A percentile compares a stretch with the other conserved stretches of the same genome.
Conservation (phyloP, 2,888 invertebrate species). For the Melitaea athalia region DNA sequence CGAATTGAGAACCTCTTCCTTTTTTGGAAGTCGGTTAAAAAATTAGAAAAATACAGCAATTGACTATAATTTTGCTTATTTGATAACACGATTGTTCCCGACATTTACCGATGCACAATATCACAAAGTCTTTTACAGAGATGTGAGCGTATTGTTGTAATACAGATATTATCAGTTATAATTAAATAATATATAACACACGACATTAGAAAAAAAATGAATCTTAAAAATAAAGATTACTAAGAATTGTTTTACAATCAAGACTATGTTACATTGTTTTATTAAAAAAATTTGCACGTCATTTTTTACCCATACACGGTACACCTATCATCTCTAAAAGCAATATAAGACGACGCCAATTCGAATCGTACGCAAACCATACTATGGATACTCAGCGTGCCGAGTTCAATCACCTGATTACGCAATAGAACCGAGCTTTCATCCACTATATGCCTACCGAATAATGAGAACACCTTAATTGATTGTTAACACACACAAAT, state of each 20-base stretch:
- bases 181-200: no score
- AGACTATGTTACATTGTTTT: background rate
- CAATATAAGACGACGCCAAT: constrained; percentile 45
- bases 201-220: no score
- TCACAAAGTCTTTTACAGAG: no score
- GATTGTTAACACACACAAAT: constrained; percentile 47
- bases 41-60: no score
- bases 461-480: constrained; percentile 48
- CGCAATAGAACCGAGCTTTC: constrained; percentile 58
- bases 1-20: no score
- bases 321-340: background rate
- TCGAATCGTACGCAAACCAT: constrained; percentile 61
- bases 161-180: no score
- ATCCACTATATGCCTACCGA: constrained; percentile 44
- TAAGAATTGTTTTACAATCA: background rate
- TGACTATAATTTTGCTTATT: no score
- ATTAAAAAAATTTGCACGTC: background rate
- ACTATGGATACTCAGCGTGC: constrained; percentile 49
- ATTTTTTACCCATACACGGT: background rate
- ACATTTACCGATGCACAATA: no score
- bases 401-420: constrained; percentile 65
- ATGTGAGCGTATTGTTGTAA: no score
- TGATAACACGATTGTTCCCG: no score
- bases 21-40: no score
- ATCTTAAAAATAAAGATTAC: background rate